phyloP scores from a whole-genome alignment of 2,797 vertebrate species.

The Gallirallus australis region DNA sequence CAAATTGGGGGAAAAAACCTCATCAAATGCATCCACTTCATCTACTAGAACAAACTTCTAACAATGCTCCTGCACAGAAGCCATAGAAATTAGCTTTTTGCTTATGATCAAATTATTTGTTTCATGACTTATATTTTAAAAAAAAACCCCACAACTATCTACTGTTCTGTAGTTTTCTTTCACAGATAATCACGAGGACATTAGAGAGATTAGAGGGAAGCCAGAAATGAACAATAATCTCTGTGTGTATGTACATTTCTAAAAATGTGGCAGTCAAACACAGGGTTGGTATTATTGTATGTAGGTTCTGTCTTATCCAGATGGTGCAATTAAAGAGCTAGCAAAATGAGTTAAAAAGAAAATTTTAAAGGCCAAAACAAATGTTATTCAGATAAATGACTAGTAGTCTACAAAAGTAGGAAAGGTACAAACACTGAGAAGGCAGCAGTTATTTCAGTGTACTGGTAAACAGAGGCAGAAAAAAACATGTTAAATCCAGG shows the following conservation, averaged over 20 bases:
- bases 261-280: background rate
- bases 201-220: background rate
- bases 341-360: background rate
- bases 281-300: background rate
- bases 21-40: background rate
- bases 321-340: background rate
- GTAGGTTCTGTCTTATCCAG: background rate
- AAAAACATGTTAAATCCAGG: background rate
- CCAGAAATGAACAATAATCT: background rate
- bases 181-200: background rate
- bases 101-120: background rate
- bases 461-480: background rate
- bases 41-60: background rate
- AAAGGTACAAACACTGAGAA: background rate
- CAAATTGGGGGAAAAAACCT: background rate
- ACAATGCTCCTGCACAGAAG: background rate
- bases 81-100: background rate
- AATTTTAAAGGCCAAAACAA: background rate
- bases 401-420: background rate
- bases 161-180: background rate
- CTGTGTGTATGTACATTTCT: background rate
- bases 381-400: background rate
- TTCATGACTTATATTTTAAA: background rate
- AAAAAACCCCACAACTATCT: background rate
- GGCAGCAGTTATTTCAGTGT: background rate